A percentile compares a stretch with the other conserved stretches of the same genome.
Evolutionary conservation across 2,888 invertebrate species (phyloP).

Genomic region (Torymus texanus): DNA sequence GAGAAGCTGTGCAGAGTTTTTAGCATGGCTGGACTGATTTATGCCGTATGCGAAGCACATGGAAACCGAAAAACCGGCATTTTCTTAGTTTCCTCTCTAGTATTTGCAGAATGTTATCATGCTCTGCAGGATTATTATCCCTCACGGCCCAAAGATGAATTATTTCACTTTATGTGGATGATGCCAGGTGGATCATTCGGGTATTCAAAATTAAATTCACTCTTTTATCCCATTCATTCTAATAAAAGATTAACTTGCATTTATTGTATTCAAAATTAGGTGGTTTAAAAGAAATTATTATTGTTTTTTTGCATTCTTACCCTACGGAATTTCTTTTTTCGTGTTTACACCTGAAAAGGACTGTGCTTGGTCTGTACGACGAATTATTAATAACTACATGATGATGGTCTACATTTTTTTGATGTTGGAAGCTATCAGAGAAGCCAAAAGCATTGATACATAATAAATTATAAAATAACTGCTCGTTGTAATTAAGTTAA

Average conservation of each 20-base stretch:
- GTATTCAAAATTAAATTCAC: constrained; percentile 53
- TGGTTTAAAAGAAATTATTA: constrained; percentile 60
- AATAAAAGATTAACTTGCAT: too few species aligned
- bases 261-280: constrained; percentile 46
- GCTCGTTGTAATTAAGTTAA: too few species aligned
- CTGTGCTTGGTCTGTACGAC: constrained; percentile 61
- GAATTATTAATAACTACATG: constrained; percentile 65
- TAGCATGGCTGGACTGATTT: constrained; percentile 39
- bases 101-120: constrained; percentile 52
- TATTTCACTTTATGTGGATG: constrained; percentile 59
- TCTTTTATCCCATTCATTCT: too few species aligned
- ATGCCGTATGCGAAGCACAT: constrained; percentile 55
- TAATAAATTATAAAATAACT: too few species aligned
- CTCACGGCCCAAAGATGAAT: neutral
- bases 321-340: constrained; percentile 60
- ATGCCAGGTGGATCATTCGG: constrained; percentile 59
- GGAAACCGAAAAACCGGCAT: constrained; percentile 55
- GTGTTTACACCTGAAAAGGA: constrained; percentile 60
- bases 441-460: constrained; percentile 10
- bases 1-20: constrained; percentile 43
- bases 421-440: constrained; percentile 63
- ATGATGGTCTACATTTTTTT: constrained; percentile 63
- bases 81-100: constrained; percentile 53
- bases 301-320: constrained; percentile 60
- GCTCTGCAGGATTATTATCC: constrained; percentile 5